These are phyloP conservation scores for Sycobia sp. DNA, from an alignment of 1,140 invertebrate genomes.

Conservation along the genomic window DNA sequence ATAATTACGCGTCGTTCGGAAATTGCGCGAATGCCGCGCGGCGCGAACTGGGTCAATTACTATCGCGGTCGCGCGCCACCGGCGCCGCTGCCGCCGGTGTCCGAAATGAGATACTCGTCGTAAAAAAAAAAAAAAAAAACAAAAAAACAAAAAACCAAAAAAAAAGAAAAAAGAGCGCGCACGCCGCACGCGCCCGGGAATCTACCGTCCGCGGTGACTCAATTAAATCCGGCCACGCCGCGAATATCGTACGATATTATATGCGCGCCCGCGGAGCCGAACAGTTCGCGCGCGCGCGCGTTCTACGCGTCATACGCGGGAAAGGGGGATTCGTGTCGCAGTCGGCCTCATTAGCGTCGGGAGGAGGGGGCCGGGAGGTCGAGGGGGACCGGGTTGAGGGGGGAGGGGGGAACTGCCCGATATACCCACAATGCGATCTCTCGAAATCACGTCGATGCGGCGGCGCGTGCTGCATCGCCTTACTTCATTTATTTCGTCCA, in stretches of 20 bases:
- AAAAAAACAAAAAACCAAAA: neutral
- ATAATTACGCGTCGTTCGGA: constrained; percentile 36
- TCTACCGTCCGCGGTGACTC: neutral
- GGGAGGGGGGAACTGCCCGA: no score
- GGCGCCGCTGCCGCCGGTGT: neutral
- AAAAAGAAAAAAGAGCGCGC: neutral
- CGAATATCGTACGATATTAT: neutral
- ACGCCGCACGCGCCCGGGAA: neutral
- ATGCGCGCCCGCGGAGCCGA: neutral
- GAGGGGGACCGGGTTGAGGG: neutral
- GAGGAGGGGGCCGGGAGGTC: neutral
- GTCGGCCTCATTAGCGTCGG: neutral
- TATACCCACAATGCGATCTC: no score
- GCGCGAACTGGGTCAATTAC: constrained; percentile 43
- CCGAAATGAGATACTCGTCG: constrained; percentile 18
- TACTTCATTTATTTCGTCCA: constrained; percentile 6
- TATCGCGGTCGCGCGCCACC: constrained; percentile 15
- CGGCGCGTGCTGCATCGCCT: neutral
- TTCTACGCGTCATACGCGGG: neutral
- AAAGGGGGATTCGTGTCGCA: neutral
- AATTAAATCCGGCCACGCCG: constrained; percentile 22
- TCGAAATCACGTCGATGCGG: no score
- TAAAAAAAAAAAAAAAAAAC: no score
- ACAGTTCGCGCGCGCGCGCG: neutral
- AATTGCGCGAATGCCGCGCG: constrained; percentile 38